A percentile compares a stretch with the other conserved stretches of the same genome.
Evolutionary conservation across 2,888 invertebrate genomes (phyloP).

Genomic region (Nebria brevicollis): DNA sequence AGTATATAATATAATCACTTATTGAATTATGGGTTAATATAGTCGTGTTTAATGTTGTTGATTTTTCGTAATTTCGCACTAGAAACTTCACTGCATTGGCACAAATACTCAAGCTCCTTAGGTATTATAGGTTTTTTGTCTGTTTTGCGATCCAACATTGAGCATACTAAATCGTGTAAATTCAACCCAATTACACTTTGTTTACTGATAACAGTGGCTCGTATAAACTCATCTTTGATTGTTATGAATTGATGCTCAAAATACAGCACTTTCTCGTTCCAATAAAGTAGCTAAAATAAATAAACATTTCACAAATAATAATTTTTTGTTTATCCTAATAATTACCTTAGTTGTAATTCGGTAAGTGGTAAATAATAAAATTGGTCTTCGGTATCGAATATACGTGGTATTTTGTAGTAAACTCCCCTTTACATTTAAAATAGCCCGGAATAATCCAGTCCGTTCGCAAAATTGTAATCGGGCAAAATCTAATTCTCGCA

Average conservation of each 20-base stretch:
- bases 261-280: slow-evolving; percentile 88
- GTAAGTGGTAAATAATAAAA: slow-evolving; percentile 81
- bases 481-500: slow-evolving; percentile 83
- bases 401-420: slow-evolving; percentile 82
- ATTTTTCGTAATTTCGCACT: slow-evolving; percentile 79
- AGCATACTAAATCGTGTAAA: slow-evolving; percentile 71
- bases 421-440: slow-evolving; percentile 67
- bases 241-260: slow-evolving; percentile 86
- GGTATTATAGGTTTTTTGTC: slow-evolving; percentile 71
- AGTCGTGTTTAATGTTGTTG: slow-evolving; percentile 55
- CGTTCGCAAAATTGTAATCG: slow-evolving; percentile 79
- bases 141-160: slow-evolving; percentile 70
- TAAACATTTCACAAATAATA: slow-evolving; percentile 12
- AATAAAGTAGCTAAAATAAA: slow-evolving; percentile 76
- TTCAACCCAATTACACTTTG: slow-evolving; percentile 78
- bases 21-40: too few relatives aligned
- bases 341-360: slow-evolving; percentile 78
- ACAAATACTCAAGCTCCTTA: slow-evolving; percentile 80
- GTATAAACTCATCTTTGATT: slow-evolving; percentile 79
- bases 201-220: slow-evolving; percentile 80
- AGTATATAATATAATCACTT: background rate
- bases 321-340: background rate
- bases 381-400: slow-evolving; percentile 81
- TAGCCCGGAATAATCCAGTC: slow-evolving; percentile 73
- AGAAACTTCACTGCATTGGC: slow-evolving; percentile 79